Base-by-base conservation (phyloP, 2,113 vertebrate genomes). In the Cyrtonyx montezumae region DNA sequence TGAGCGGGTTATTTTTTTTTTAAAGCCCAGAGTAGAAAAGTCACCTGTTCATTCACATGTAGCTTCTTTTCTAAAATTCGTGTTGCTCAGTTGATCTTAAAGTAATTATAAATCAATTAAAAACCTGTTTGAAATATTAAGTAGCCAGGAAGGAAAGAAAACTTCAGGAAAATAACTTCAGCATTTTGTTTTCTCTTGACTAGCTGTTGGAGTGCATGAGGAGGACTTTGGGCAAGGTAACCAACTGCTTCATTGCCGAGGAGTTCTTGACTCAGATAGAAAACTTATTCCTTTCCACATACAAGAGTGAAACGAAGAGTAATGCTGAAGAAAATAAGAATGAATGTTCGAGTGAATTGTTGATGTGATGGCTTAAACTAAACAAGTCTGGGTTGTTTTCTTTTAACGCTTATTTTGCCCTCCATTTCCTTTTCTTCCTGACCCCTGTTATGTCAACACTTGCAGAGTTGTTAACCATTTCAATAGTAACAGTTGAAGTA, bases 171-270 rank as follows among this genome's bases (percentile, higher is more conserved):
- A 67, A 20, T 8, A 8, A 5, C 82, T 79, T 34, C 46, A 13
- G 56, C 17, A 46, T 73, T 25, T 88, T 17, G 36, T 84, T 78
- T 93, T 96, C 74, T 94, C 45, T 86, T 91, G 48, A 66, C 48
- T 86, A 99, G 99, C 99, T 99, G 96, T 96, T 99, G 97, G 98
- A 98, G 19, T 99, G 99, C 92, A 95, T 99, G 95, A 98, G 98
- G 95, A 98, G 97, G 96, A 98, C 98, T 94, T 93, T 99, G 96
- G 97, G 98, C 95, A 98, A 97, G 62, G 97, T 99, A 74, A 97
- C 97, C 61, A 98, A 98, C 67, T 97, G 97, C 53, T 98, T 98
- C 90, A 96, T 98, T 91, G 98, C 98, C 83, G 97, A 98, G 90
- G 98, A 98, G 71, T 99, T 99, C 96, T 97, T 99, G 95, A 97